Percentiles rank a stretch among this genome's conserved stretches.
Evolutionary conservation across 2,797 vertebrate species (phyloP).

Genomic region (Acanthornis magna): DNA sequence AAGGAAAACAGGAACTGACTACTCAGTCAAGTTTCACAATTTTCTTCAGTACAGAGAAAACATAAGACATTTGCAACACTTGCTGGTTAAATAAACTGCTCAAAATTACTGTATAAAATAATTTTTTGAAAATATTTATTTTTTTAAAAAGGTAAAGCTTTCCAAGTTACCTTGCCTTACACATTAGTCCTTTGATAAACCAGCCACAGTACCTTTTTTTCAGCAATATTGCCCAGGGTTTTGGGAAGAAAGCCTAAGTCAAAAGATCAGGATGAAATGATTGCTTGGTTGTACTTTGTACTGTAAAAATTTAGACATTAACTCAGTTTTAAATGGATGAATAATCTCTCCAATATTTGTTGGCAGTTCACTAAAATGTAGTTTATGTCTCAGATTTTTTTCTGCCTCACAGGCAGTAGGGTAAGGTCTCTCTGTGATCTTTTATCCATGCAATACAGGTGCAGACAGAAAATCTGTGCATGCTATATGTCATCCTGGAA

Average conservation of each 20-base stretch:
- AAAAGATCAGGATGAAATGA: not conserved
- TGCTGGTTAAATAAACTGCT: not conserved
- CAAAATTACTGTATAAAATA: not conserved
- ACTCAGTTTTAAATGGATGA: not conserved
- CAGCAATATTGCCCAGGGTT: not conserved
- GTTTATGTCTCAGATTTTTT: not conserved
- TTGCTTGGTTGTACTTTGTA: not conserved
- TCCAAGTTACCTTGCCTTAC: not conserved
- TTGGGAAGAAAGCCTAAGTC: not conserved
- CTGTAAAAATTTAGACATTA: not conserved
- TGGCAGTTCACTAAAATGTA: not conserved
- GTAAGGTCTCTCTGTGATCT: not conserved
- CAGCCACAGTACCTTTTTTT: not conserved
- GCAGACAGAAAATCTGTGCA: not conserved
- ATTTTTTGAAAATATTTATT: not conserved
- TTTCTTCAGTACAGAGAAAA: slow-evolving; percentile 11
- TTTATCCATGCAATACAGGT: not conserved
- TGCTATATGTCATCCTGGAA: not conserved
- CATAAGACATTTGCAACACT: slow-evolving; percentile 3
- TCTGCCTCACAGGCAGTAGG: not conserved
- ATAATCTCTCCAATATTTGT: not conserved
- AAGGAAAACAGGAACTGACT: slow-evolving; percentile 66
- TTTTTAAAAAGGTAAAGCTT: not conserved
- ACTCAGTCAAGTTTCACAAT: slow-evolving; percentile 50
- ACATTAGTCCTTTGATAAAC: not conserved